phyloP scores from a whole-genome alignment of 2,113 vertebrate species.

The Pica pica region DNA sequence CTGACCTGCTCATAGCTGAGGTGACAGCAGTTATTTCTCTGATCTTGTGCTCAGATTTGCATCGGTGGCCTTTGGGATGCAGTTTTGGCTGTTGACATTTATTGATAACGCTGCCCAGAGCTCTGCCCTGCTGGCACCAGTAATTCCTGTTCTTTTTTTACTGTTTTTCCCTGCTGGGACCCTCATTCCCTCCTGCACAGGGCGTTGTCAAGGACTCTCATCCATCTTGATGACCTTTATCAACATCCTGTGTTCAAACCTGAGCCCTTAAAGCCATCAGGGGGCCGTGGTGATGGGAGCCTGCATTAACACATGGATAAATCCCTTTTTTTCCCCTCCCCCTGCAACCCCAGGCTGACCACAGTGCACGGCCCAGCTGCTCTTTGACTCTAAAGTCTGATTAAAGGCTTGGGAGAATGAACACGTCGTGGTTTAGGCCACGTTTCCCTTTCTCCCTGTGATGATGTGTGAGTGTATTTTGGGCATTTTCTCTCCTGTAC shows the following conservation, averaged over 20 bases:
- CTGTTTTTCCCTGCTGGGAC: background rate
- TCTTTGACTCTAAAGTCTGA: background rate
- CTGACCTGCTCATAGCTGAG: background rate
- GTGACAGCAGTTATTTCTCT: background rate
- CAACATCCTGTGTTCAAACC: rapidly evolving
- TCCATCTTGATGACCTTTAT: background rate
- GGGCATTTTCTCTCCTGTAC: background rate
- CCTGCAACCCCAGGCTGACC: background rate
- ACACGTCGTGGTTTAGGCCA: background rate
- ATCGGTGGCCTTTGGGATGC: background rate
- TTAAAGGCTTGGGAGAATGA: background rate
- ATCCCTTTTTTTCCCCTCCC: background rate
- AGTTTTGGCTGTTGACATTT: background rate
- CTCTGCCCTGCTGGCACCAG: background rate
- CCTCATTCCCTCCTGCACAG: background rate
- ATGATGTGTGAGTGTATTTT: background rate
- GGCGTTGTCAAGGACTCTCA: rapidly evolving
- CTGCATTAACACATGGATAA: background rate
- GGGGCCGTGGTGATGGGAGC: background rate
- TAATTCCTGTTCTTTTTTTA: background rate
- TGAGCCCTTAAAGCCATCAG: background rate
- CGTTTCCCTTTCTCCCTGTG: background rate
- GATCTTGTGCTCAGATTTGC: background rate
- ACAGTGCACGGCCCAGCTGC: background rate
- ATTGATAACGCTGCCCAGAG: background rate